phyloP scores from a whole-genome alignment of 2,113 vertebrate genomes.

The Danio rerio region DNA sequence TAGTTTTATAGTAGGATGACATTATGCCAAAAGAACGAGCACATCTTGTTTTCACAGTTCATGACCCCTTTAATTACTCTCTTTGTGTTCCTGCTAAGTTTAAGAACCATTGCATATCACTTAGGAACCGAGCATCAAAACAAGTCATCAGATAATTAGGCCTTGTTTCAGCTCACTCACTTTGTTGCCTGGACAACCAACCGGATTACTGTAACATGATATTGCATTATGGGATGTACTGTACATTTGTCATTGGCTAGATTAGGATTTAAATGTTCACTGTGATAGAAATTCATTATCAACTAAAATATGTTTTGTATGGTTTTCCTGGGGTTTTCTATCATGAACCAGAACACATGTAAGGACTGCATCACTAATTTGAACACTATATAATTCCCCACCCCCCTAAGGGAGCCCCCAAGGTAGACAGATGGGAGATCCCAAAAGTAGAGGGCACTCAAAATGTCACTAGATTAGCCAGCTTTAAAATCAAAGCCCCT shows the following conservation, averaged over 20 bases:
- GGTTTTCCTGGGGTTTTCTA: background rate
- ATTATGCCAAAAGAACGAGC: too few species aligned
- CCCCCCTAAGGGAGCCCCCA: background rate
- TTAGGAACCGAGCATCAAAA: background rate
- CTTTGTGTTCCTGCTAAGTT: background rate
- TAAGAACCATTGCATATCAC: conserved; percentile 3
- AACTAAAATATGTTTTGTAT: conserved; percentile 4
- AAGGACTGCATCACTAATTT: background rate
- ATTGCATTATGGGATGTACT: conserved; percentile 60
- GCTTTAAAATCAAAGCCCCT: conserved; percentile 31
- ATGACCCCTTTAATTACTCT: background rate
- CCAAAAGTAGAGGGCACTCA: conserved; percentile 1
- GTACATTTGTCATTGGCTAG: conserved; percentile 33
- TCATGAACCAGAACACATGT: background rate
- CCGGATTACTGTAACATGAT: conserved; percentile 59
- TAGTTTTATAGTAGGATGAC: too few species aligned
- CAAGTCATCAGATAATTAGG: conserved; percentile 36
- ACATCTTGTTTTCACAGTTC: too few species aligned
- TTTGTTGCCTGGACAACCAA: conserved; percentile 51
- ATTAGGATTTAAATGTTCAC: conserved; percentile 40
- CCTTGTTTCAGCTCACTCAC: conserved; percentile 34
- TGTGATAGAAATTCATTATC: conserved; percentile 10
- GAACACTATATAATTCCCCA: conserved; percentile 4
- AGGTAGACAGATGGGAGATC: conserved; percentile 32
- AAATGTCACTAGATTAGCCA: conserved; percentile 36